These are phyloP conservation scores for Peromyscus polionotus DNA, from an alignment of 2,113 vertebrate genomes.

Conservation along the genomic window DNA sequence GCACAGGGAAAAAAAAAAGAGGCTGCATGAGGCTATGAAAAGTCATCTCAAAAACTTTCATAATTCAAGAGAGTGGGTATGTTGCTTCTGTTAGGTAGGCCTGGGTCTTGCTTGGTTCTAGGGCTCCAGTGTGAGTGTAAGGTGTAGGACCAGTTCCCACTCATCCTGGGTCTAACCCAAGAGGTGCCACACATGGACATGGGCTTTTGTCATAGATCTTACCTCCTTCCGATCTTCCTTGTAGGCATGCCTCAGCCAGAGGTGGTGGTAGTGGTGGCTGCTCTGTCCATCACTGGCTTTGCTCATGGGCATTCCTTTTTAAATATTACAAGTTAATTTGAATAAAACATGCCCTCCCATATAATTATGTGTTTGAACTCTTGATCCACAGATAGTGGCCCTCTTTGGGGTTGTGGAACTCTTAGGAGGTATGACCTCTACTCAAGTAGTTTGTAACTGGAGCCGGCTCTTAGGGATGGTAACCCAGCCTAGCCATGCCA, in stretches of 20 bases:
- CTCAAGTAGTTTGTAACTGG: background rate
- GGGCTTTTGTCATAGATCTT: no score
- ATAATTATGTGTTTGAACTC: background rate
- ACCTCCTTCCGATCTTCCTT: background rate
- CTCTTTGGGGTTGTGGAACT: background rate
- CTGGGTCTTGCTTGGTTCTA: background rate
- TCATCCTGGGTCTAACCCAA: background rate
- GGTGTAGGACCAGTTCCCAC: background rate
- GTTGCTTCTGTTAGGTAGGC: background rate
- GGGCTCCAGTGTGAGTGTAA: accelerated
- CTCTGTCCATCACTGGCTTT: background rate
- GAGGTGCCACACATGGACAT: accelerated
- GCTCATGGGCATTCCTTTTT: background rate
- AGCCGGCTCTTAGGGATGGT: background rate
- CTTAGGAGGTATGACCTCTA: background rate
- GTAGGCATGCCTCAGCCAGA: no score
- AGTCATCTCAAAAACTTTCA: background rate
- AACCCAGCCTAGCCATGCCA: background rate
- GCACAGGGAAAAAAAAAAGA: background rate
- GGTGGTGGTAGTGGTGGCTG: no score
- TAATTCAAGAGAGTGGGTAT: background rate
- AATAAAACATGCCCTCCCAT: background rate
- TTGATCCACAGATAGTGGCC: no score
- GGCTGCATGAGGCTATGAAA: background rate
- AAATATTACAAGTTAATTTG: background rate